phyloP scores from a whole-genome alignment of 2,888 invertebrate genomes.

The Byasa hedistus region DNA sequence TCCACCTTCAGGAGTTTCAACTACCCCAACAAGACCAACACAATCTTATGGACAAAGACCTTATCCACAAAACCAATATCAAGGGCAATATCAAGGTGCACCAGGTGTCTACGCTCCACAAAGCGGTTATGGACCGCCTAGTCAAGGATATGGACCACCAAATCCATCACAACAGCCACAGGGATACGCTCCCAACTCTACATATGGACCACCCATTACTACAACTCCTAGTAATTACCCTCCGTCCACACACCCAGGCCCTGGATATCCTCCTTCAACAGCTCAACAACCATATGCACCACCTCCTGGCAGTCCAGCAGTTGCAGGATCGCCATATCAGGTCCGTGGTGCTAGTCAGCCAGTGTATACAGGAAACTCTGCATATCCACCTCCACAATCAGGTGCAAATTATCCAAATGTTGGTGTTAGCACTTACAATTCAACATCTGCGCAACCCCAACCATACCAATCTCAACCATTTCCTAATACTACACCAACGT shows the following conservation, averaged over 20 bases:
- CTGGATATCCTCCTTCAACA: constrained; percentile 70
- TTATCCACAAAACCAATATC: constrained; percentile 84
- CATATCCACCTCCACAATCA: constrained; percentile 70
- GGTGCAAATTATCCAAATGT: constrained; percentile 72
- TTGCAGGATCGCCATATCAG: constrained; percentile 68
- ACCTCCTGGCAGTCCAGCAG: constrained; percentile 69
- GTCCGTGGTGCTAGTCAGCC: constrained; percentile 69
- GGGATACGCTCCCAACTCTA: constrained; percentile 82
- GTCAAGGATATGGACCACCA: constrained; percentile 82
- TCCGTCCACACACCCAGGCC: constrained; percentile 73
- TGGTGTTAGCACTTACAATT: constrained; percentile 72
- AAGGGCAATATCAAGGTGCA: constrained; percentile 79
- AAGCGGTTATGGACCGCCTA: constrained; percentile 83
- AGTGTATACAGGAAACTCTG: constrained; percentile 69
- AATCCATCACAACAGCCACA: constrained; percentile 82
- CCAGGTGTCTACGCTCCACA: constrained; percentile 83
- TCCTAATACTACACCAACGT: constrained; percentile 73
- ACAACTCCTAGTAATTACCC: constrained; percentile 80
- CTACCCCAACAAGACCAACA: constrained; percentile 81
- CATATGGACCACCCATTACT: constrained; percentile 82
- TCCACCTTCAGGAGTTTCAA: constrained; percentile 72
- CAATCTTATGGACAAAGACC: constrained; percentile 85
- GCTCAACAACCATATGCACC: constrained; percentile 75
- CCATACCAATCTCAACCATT: constrained; percentile 76
- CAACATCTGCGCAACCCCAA: constrained; percentile 71